Evolutionary conservation across 2,797 vertebrate species (phyloP), one percentile per base, ranked within the genome.

Genomic region (Acrossocheilus wenchowensis): DNA sequence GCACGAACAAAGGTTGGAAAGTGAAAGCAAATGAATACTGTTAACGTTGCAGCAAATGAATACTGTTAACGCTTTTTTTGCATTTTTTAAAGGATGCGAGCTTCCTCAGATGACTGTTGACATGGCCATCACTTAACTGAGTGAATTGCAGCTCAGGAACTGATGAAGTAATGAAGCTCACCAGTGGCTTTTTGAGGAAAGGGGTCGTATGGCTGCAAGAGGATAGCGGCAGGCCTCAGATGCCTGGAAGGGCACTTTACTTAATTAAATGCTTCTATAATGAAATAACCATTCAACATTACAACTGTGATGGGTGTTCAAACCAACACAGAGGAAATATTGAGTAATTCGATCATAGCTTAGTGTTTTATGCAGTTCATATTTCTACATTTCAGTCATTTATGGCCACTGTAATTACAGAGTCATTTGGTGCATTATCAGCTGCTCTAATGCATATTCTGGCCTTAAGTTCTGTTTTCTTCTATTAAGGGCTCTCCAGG

Each of bases 221-320:
- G 36, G 82, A 80, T 78, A 73, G 62, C 62, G 9, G 60, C 54
- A 81, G 62, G 87, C 83, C 87, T 88, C 36, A 62, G 69, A 81
- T 84, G 87, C 43, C 60, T 78, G 60, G 43, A 81, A 81, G 57
- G 78, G 87, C 87, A 87, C 88, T 91, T 88, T 60, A 84, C 77
- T 79, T 87, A 90, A 90, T 90, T 88, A 86, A 91, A 87, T 83
- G 87, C 78, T 4, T 85, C 72, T 86, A 30, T 89, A 89, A 78
- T 84, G 64, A 84, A 88, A 87, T 74, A 83, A 87, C 86, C 72
- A 73, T 64, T 48, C 15, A 50, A 60, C 48, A 57, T 74, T 74
- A 86, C 52, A 69, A 80, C 41, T 34, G 50, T 68, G 72, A 84
- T 78, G 81, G 6, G 60, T 78, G 74, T 78, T 82, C 26, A 48